Evolutionary conservation across 2,888 invertebrate genomes (phyloP).

Genomic region (Furcula furcula): DNA sequence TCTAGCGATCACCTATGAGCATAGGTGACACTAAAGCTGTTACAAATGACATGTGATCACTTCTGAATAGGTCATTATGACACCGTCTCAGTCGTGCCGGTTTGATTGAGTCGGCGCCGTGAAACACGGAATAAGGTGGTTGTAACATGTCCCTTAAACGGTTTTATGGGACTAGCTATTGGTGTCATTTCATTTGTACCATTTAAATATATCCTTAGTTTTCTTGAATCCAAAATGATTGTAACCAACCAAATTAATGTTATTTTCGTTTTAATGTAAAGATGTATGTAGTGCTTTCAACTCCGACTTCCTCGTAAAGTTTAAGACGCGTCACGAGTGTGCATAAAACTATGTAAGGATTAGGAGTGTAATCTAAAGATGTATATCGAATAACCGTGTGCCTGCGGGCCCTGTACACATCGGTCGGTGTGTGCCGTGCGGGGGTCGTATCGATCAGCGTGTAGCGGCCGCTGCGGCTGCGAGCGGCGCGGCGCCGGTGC

Average conservation of each 20-base stretch:
- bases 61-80: constrained; percentile 18
- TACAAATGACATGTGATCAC: constrained; percentile 16
- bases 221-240: no score
- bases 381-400: constrained; percentile 38
- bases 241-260: no score
- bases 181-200: no score
- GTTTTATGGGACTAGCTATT: constrained; percentile 8
- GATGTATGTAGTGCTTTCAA: no score
- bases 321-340: no score
- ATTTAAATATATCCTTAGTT: no score
- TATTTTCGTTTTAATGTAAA: no score
- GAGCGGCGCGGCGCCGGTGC: constrained; percentile 19
- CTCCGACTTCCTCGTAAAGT: no score
- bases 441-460: constrained; percentile 48
- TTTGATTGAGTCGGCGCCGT: constrained; percentile 13
- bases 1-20: constrained; percentile 17
- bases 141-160: constrained; percentile 9
- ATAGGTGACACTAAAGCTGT: constrained; percentile 20
- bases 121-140: constrained; percentile 6
- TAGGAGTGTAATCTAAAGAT: constrained; percentile 28
- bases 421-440: constrained; percentile 48
- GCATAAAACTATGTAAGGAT: no score
- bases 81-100: constrained; percentile 6
- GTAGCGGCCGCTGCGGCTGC: constrained; percentile 27
- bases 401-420: constrained; percentile 44